These are phyloP conservation scores for Cynoglossus semilaevis DNA, from an alignment of 2,113 vertebrate genomes.

Conservation along the genomic window DNA sequence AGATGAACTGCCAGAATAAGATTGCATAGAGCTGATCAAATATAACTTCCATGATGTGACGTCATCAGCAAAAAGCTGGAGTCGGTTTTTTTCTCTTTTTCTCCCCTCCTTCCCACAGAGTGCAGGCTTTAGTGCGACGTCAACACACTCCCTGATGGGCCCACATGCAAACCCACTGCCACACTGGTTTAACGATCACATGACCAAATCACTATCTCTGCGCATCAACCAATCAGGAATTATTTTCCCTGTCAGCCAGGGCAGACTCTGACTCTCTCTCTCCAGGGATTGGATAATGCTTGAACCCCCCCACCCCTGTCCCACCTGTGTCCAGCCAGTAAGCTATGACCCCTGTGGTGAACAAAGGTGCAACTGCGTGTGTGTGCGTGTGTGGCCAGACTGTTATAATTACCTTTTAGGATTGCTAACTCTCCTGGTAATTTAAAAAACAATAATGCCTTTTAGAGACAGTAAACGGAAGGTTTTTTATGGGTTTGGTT, in stretches of 20 bases:
- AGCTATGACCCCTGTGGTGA: slow-evolving; percentile 64
- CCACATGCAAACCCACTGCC: neutral
- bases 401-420: slow-evolving; percentile 56
- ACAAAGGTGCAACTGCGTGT: slow-evolving; percentile 13
- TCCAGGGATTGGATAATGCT: slow-evolving; percentile 68
- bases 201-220: slow-evolving; percentile 49
- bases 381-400: slow-evolving; percentile 47
- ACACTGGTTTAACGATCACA: slow-evolving; percentile 18
- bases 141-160: no score
- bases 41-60: no score
- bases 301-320: slow-evolving; percentile 46
- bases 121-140: no score
- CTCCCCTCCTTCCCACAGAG: no score
- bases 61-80: no score
- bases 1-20: no score
- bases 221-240: slow-evolving; percentile 46
- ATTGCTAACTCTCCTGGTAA: slow-evolving; percentile 45
- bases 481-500: slow-evolving; percentile 15
- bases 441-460: slow-evolving; percentile 25
- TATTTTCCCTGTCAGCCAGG: slow-evolving; percentile 49
- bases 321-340: slow-evolving; percentile 70
- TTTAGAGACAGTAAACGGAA: slow-evolving; percentile 27
- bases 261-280: slow-evolving; percentile 48
- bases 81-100: no score
- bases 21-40: no score